Conservation (phyloP, 2,797 vertebrate species). For the Bucorvus abyssinicus region DNA sequence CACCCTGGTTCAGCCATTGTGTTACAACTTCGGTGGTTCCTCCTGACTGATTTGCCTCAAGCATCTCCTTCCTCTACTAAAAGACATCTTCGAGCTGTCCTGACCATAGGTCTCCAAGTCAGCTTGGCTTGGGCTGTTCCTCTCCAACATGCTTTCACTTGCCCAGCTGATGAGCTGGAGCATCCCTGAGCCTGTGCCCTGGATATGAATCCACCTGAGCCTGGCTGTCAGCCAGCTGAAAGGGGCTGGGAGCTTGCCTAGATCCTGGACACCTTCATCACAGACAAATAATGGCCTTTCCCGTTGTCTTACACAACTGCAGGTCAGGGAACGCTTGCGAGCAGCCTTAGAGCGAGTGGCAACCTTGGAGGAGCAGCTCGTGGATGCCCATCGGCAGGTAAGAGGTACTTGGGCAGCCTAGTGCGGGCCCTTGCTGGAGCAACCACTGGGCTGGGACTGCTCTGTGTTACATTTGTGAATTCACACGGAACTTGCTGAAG, state of each 20-base stretch:
- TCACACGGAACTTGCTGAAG: neutral
- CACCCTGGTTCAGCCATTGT: neutral
- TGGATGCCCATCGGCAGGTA: constrained; percentile 89
- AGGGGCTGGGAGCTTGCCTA: neutral
- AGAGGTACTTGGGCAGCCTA: neutral
- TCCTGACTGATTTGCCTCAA: neutral
- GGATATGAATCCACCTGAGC: neutral
- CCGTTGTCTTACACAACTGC: neutral
- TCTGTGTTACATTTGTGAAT: neutral
- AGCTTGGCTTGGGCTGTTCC: neutral
- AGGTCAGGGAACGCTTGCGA: constrained; percentile 93
- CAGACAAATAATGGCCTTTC: neutral
- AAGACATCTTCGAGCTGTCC: neutral
- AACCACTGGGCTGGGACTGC: neutral
- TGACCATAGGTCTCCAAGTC: neutral
- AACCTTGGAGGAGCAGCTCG: constrained; percentile 89
- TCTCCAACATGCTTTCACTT: neutral
- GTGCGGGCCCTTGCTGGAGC: neutral
- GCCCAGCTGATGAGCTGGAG: neutral
- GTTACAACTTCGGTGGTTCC: neutral
- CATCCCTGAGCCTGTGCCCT: neutral
- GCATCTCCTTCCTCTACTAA: neutral
- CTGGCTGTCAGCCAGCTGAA: neutral
- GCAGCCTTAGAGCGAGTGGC: constrained; percentile 91
- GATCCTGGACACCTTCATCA: neutral